phyloP scores from a whole-genome alignment of 2,113 vertebrate genomes.

The Triplophysa tibetana region DNA sequence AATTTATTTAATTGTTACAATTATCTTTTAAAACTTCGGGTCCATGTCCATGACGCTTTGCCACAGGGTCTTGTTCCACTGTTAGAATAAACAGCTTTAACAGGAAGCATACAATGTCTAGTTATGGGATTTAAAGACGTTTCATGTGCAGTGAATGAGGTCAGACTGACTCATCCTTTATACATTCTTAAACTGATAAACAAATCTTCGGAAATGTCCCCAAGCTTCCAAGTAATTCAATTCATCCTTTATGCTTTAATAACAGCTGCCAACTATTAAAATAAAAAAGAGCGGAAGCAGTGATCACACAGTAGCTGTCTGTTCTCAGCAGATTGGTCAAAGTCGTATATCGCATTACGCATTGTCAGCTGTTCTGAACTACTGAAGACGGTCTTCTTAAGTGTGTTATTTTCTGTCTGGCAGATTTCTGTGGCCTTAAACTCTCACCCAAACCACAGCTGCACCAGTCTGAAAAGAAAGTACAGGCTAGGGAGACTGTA shows the following conservation, averaged over 20 bases:
- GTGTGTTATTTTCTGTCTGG: slow-evolving; percentile 10
- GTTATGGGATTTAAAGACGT: no score
- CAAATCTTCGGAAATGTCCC: not conserved
- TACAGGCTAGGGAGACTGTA: no score
- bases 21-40: no score
- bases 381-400: not conserved
- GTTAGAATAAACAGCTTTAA: no score
- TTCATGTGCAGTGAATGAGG: no score
- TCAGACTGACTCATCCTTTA: no score
- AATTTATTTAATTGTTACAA: no score
- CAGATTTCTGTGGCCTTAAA: slow-evolving; percentile 11
- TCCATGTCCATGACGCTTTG: no score
- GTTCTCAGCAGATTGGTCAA: not conserved
- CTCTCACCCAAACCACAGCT: slow-evolving; percentile 15
- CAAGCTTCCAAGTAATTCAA: not conserved
- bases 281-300: not conserved
- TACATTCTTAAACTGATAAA: no score
- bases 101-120: no score
- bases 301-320: not conserved
- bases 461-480: not conserved
- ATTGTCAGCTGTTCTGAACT: slow-evolving; percentile 33
- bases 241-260: not conserved
- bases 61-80: no score
- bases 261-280: not conserved
- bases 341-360: slow-evolving; percentile 20